A percentile compares a stretch with the other conserved stretches of the same genome.
Evolutionary conservation across 1,140 invertebrate species (phyloP).

Genomic region (Drosophila sp.): DNA sequence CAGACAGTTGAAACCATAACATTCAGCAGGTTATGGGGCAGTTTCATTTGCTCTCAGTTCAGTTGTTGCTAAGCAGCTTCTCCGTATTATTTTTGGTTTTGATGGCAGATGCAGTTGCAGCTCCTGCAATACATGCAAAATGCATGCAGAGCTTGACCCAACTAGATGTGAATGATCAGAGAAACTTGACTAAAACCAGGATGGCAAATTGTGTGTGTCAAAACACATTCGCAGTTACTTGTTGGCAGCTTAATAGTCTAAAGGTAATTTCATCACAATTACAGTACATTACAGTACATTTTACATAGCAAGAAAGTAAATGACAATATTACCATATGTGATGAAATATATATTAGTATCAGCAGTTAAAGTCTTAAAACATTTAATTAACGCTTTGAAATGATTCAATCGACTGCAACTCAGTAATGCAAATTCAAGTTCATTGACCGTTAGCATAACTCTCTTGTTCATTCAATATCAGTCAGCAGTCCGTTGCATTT

Average conservation of each 20-base stretch:
- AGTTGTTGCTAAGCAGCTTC: constrained; percentile 58
- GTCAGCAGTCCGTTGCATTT: constrained; percentile 54
- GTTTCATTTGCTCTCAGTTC: constrained; percentile 32
- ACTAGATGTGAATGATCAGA: not conserved
- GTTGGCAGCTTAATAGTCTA: too few relatives aligned
- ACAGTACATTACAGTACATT: too few relatives aligned
- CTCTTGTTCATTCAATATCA: constrained; percentile 19
- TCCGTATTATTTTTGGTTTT: constrained; percentile 8
- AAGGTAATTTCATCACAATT: too few relatives aligned
- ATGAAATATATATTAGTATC: not conserved
- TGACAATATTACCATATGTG: too few relatives aligned
- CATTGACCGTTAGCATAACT: constrained; percentile 19
- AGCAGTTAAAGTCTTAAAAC: not conserved
- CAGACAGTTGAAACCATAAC: not conserved
- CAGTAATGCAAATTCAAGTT: not conserved
- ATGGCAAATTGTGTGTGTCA: too few relatives aligned
- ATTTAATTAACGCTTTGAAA: not conserved
- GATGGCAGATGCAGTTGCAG: constrained; percentile 10
- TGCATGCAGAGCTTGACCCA: constrained; percentile 27
- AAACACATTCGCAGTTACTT: too few relatives aligned
- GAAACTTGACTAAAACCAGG: constrained; percentile 22
- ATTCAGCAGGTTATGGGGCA: not conserved
- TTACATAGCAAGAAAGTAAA: too few relatives aligned
- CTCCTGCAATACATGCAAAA: constrained; percentile 38
- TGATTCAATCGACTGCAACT: not conserved